phyloP scores from a whole-genome alignment of 2,113 vertebrate genomes.

The Smithornis capensis region DNA sequence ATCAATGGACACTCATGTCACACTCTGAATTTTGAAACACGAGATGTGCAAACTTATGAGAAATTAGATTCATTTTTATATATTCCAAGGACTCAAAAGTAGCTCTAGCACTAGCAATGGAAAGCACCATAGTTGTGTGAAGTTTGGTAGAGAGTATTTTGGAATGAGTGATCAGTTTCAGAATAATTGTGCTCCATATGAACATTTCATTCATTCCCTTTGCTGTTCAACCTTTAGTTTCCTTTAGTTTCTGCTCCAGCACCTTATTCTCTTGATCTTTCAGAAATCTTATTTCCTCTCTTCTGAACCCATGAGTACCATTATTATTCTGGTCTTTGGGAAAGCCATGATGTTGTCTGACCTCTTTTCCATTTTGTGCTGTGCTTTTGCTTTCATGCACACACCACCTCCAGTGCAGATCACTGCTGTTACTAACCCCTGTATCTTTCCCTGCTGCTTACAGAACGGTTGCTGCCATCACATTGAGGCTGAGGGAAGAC shows the following conservation, averaged over 20 bases:
- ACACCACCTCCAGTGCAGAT: neutral
- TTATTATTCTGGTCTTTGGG: neutral
- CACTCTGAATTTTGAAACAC: neutral
- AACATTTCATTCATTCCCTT: neutral
- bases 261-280: neutral
- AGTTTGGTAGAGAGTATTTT: neutral
- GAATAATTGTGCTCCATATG: neutral
- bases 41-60: neutral
- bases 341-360: neutral
- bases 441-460: neutral
- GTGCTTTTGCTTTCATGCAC: neutral
- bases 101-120: neutral
- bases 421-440: neutral
- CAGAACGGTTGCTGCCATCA: neutral
- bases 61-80: neutral
- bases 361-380: neutral
- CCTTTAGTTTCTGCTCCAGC: neutral
- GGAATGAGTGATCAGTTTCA: constrained; percentile 3
- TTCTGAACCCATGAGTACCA: neutral
- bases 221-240: neutral
- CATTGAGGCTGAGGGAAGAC: neutral
- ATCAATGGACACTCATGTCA: neutral
- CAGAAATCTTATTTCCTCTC: neutral
- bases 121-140: neutral
- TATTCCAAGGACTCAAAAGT: neutral